Percentiles rank a stretch among this genome's conserved stretches.
Evolutionary conservation across 2,797 vertebrate species (phyloP).

Genomic region (Orientallactaga sibirica): DNA sequence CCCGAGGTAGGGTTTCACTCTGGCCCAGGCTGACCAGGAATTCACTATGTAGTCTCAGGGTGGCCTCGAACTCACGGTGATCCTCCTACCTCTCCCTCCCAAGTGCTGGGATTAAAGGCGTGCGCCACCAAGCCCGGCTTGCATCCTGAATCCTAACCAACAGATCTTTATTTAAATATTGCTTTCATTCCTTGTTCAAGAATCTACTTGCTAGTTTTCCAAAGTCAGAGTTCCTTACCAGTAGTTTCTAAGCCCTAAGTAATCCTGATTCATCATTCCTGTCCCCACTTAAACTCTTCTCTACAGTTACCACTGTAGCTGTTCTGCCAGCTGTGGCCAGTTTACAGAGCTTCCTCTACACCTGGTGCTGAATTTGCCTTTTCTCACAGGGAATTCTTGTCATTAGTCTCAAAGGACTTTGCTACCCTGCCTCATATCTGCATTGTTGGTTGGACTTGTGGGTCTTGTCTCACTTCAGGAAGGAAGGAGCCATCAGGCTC

Average conservation of each 20-base stretch:
- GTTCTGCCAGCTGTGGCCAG: neutral
- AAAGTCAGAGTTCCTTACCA: neutral
- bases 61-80: too few species aligned
- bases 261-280: neutral
- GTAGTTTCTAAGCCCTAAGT: neutral
- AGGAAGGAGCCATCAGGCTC: neutral
- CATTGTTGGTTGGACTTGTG: neutral
- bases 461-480: neutral
- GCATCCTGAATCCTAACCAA: neutral
- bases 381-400: neutral
- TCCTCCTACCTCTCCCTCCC: too few species aligned
- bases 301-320: neutral
- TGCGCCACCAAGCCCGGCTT: too few species aligned
- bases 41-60: too few species aligned
- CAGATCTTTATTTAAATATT: neutral
- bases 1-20: too few species aligned
- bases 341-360: neutral
- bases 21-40: too few species aligned
- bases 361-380: neutral
- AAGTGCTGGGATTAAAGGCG: too few species aligned
- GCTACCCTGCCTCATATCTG: neutral
- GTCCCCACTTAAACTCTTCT: neutral
- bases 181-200: neutral
- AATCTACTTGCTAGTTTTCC: neutral
- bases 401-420: neutral